These are phyloP conservation scores for Psittacus erithacus DNA, from an alignment of 2,113 vertebrate genomes.

Conservation along the genomic window DNA sequence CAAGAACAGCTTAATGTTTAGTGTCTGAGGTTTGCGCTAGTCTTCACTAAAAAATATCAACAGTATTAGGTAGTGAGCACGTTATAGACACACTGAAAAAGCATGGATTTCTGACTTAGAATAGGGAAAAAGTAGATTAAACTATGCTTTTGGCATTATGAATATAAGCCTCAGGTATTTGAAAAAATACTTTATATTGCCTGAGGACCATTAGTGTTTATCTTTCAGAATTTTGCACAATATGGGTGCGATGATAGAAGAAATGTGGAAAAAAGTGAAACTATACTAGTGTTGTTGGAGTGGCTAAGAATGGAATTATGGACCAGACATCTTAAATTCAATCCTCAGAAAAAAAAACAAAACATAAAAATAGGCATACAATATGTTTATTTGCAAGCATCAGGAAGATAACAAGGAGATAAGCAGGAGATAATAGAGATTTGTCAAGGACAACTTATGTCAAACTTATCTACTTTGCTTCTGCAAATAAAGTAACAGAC, in stretches of 20 bases:
- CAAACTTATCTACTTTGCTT: background rate
- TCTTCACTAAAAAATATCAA: background rate
- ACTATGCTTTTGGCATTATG: background rate
- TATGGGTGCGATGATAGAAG: background rate
- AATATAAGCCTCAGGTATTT: background rate
- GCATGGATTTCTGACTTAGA: background rate
- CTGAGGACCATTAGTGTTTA: background rate
- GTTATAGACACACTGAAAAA: background rate
- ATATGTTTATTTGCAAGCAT: background rate
- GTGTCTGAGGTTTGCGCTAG: background rate
- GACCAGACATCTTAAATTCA: background rate
- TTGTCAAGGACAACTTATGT: background rate
- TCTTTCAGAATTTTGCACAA: background rate
- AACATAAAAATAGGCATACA: background rate
- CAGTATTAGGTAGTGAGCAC: background rate
- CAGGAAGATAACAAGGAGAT: background rate
- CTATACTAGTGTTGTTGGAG: background rate
- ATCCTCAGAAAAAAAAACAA: background rate
- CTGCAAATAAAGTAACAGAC: background rate
- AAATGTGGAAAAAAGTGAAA: background rate
- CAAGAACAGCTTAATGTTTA: background rate
- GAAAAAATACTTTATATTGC: background rate
- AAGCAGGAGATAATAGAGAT: background rate
- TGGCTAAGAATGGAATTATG: background rate
- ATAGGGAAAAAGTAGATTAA: background rate